phyloP scores from a whole-genome alignment of 2,888 invertebrate species.

The Herminia tarsipennalis region DNA sequence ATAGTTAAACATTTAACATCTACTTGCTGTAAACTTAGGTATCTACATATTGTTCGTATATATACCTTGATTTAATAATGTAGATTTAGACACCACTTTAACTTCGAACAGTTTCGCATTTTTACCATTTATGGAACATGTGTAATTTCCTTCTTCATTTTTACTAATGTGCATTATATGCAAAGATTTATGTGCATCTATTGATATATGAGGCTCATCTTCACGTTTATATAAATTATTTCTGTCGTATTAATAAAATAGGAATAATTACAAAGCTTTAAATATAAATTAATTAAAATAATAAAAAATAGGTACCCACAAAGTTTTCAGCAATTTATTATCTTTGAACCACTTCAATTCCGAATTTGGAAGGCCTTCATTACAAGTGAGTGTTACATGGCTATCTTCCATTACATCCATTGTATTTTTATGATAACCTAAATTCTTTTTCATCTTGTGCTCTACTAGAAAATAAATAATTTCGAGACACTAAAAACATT shows the following conservation, averaged over 20 bases:
- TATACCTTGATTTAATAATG: slow-evolving; percentile 79
- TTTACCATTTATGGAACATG: slow-evolving; percentile 87
- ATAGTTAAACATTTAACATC: no score
- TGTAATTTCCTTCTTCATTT: slow-evolving; percentile 89
- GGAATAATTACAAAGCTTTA: not conserved
- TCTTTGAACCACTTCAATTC: slow-evolving; percentile 85
- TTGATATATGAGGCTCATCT: slow-evolving; percentile 74
- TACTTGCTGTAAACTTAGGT: no score
- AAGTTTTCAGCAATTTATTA: slow-evolving; percentile 68
- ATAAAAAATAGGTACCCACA: slow-evolving; percentile 12
- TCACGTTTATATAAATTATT: slow-evolving; percentile 51
- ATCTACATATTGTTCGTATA: no score
- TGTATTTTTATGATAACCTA: slow-evolving; percentile 46
- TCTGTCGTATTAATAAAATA: slow-evolving; percentile 13
- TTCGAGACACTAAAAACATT: no score
- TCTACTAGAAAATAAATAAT: slow-evolving; percentile 13
- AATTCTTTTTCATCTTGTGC: slow-evolving; percentile 10
- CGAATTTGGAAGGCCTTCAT: slow-evolving; percentile 80
- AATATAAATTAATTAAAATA: not conserved
- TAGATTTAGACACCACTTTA: slow-evolving; percentile 78
- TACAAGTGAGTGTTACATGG: slow-evolving; percentile 83
- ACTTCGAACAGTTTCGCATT: slow-evolving; percentile 82
- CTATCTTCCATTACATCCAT: slow-evolving; percentile 79
- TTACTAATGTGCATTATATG: slow-evolving; percentile 86
- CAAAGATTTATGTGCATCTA: slow-evolving; percentile 84